phyloP scores from a whole-genome alignment of 2,113 vertebrate species.

The Cephalopholis sonnerati region DNA sequence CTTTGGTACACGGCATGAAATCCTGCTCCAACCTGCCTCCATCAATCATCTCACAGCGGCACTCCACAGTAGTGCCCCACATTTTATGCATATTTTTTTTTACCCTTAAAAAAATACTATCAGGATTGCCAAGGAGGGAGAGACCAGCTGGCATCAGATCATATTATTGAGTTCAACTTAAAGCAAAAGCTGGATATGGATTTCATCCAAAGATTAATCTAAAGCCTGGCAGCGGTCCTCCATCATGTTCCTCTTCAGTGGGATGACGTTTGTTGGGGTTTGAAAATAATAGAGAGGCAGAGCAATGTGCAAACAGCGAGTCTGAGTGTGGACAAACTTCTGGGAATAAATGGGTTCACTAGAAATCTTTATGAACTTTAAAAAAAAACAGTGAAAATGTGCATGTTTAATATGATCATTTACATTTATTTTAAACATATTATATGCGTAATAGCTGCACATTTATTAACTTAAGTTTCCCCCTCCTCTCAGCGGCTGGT shows the following conservation, averaged over 20 bases:
- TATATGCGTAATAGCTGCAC: no score
- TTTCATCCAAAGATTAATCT: slow-evolving; percentile 12
- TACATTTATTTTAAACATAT: background rate
- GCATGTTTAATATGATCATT: background rate
- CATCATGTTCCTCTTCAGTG: slow-evolving; percentile 12
- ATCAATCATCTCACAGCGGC: slow-evolving; percentile 68
- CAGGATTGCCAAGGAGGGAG: background rate
- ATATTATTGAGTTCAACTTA: background rate
- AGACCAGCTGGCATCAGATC: background rate
- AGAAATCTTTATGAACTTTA: background rate
- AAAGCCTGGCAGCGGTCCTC: slow-evolving; percentile 15
- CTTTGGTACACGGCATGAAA: slow-evolving; percentile 28
- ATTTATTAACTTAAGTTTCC: background rate
- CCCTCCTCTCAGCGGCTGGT: slow-evolving; percentile 89
- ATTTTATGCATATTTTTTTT: slow-evolving; percentile 33
- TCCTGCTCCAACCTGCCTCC: slow-evolving; percentile 21
- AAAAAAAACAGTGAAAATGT: no score
- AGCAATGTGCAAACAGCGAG: slow-evolving; percentile 26
- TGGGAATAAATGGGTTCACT: background rate
- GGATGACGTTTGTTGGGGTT: slow-evolving; percentile 17
- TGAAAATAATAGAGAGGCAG: slow-evolving; percentile 16
- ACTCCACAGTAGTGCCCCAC: slow-evolving; percentile 22
- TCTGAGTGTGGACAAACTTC: background rate
- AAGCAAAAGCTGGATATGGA: background rate
- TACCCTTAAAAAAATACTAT: background rate